phyloP scores from a whole-genome alignment of 2,888 invertebrate species.

The Conomelus anceps region DNA sequence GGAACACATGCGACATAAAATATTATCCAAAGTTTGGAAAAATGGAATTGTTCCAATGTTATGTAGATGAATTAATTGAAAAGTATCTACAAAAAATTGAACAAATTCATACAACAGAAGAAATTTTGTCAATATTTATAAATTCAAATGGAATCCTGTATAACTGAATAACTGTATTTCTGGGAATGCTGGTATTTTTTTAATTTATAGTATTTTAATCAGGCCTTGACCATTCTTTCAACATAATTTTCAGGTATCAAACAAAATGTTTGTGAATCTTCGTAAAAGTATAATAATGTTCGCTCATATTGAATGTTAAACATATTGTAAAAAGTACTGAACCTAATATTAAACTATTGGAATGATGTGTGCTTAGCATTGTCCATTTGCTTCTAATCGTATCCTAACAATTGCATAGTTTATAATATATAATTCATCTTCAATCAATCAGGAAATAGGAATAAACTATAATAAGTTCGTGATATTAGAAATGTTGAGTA shows the following conservation, averaged over 20 bases:
- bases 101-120: not conserved
- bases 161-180: no score
- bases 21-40: not conserved
- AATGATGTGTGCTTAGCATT: not conserved
- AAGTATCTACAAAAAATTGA: not conserved
- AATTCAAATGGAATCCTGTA: no score
- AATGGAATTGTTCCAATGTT: not conserved
- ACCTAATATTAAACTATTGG: not conserved
- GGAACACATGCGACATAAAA: not conserved
- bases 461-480: not conserved
- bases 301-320: not conserved
- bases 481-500: no score
- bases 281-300: no score
- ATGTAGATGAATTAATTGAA: not conserved
- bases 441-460: not conserved
- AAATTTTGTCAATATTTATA: not conserved
- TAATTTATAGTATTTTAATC: not conserved
- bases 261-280: no score
- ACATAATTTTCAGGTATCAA: not conserved
- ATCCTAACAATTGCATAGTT: no score
- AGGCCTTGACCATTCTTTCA: not conserved
- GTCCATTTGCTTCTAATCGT: not conserved
- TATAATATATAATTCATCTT: not conserved
- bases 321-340: not conserved
- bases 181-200: not conserved